Evolutionary conservation across 2,113 vertebrate species (phyloP).

Genomic region (Oreochromis aureus): DNA sequence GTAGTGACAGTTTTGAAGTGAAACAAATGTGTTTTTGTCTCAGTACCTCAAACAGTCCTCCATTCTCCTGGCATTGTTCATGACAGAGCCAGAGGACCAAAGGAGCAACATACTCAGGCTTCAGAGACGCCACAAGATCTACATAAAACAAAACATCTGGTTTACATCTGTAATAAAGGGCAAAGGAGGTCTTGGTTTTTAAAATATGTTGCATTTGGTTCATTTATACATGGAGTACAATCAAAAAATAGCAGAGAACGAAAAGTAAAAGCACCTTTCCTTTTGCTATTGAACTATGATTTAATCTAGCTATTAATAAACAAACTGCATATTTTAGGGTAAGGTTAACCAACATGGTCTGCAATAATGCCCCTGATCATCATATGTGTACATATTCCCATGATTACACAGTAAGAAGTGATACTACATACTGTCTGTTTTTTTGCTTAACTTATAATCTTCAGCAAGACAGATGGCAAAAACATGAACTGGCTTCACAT

Average conservation of each 20-base stretch:
- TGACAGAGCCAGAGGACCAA: conserved; percentile 95
- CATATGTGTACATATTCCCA: not conserved
- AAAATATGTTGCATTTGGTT: not conserved
- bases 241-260: too few relatives aligned
- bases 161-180: not conserved
- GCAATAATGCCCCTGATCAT: not conserved
- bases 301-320: too few relatives aligned
- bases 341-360: not conserved
- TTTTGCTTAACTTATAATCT: not conserved
- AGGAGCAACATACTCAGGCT: conserved; percentile 89
- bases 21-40: not conserved
- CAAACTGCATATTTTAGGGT: too few relatives aligned
- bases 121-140: conserved; percentile 86
- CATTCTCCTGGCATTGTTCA: conserved; percentile 88
- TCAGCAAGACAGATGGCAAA: not conserved
- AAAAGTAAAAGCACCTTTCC: too few relatives aligned
- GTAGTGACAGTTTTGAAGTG: not conserved
- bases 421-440: not conserved
- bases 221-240: not conserved
- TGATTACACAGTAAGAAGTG: not conserved
- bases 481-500: not conserved
- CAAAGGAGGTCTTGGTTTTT: not conserved
- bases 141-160: conserved; percentile 22
- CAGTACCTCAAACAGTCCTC: conserved; percentile 91
- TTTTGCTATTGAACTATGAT: too few relatives aligned